These are phyloP conservation scores for Sminthurides bifidus DNA, from an alignment of 1,140 invertebrate genomes.

Conservation along the genomic window DNA sequence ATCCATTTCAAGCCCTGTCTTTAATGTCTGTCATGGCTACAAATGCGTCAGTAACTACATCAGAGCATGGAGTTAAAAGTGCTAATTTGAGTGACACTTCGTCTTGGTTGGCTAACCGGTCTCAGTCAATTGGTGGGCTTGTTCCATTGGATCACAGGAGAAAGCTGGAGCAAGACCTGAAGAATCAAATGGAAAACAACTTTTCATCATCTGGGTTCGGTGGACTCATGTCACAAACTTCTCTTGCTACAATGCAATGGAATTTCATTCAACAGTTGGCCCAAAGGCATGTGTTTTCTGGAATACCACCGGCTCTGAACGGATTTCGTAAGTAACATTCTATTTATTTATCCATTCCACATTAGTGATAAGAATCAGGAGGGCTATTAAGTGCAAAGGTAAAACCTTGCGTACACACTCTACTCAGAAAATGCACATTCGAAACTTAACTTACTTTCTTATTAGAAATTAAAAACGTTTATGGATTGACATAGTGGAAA, in stretches of 20 bases:
- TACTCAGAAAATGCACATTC: too few relatives aligned
- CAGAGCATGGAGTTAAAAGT: too few relatives aligned
- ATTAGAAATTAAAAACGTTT: too few relatives aligned
- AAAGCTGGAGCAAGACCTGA: too few relatives aligned
- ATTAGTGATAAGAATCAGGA: background rate
- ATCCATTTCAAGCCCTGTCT: too few relatives aligned
- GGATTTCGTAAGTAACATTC: slow-evolving; percentile 12
- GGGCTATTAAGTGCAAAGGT: background rate
- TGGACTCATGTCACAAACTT: background rate
- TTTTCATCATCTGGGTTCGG: background rate
- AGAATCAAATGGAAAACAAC: background rate
- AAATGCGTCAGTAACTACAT: too few relatives aligned
- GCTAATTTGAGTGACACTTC: background rate
- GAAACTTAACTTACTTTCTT: background rate
- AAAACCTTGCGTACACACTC: background rate
- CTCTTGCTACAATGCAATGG: slow-evolving; percentile 15
- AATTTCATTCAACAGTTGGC: slow-evolving; percentile 22
- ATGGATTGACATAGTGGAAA: too few relatives aligned
- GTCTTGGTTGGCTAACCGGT: background rate
- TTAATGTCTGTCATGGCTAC: background rate
- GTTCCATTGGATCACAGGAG: too few relatives aligned
- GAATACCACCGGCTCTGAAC: slow-evolving; percentile 15
- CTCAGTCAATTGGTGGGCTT: too few relatives aligned
- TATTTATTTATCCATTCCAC: background rate
- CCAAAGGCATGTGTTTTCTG: background rate